phyloP scores from a whole-genome alignment of 2,888 invertebrate species.

The Anthrax anthrax region DNA sequence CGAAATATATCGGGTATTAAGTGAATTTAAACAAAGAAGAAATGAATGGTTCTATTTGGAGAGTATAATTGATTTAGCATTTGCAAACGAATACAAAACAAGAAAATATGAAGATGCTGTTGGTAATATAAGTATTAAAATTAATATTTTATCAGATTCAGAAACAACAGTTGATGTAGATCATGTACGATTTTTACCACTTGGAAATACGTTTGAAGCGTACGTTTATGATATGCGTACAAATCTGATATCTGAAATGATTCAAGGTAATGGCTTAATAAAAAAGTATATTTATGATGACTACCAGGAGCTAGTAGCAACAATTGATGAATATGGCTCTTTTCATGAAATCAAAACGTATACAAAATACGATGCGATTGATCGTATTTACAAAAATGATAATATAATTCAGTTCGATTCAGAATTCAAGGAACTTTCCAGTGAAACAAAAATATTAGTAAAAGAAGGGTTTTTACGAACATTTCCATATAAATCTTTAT shows the following conservation, averaged over 20 bases:
- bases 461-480: no score
- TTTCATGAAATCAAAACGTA: background rate
- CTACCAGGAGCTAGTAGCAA: background rate
- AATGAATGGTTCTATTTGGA: conserved; percentile 8
- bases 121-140: background rate
- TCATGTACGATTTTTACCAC: background rate
- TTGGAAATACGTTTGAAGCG: background rate
- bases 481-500: no score
- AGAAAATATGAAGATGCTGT: background rate
- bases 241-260: background rate
- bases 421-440: no score
- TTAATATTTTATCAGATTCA: conserved; percentile 2
- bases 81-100: background rate
- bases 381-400: no score
- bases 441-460: no score
- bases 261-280: background rate
- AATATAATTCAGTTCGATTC: no score
- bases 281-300: background rate
- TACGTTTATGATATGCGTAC: background rate
- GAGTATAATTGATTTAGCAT: background rate
- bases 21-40: conserved; percentile 2
- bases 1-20: background rate
- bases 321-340: background rate
- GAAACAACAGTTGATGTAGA: background rate
- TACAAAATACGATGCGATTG: background rate